Percentiles rank a stretch among this genome's conserved stretches.
Evolutionary conservation across 2,888 invertebrate genomes (phyloP).

Genomic region (Drosophila anomalata): DNA sequence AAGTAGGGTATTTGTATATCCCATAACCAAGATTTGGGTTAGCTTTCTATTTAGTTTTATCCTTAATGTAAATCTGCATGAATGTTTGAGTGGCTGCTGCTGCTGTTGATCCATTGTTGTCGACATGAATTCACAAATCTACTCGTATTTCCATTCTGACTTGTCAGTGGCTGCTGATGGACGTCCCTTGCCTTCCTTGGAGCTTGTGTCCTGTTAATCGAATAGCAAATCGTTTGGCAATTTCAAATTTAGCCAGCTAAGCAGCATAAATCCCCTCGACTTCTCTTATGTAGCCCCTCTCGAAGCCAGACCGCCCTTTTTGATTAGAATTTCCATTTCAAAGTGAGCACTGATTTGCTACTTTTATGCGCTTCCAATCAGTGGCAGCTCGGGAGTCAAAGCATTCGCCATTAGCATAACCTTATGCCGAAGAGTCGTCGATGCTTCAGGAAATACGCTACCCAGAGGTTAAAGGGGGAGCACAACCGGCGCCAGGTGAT

Average conservation of each 20-base stretch:
- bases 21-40: neutral
- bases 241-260: slow-evolving; percentile 69
- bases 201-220: slow-evolving; percentile 66
- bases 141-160: slow-evolving; percentile 64
- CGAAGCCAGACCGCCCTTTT: slow-evolving; percentile 32
- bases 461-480: slow-evolving; percentile 12
- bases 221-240: slow-evolving; percentile 73
- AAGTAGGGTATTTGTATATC: slow-evolving; percentile 13
- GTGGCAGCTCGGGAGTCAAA: slow-evolving; percentile 50
- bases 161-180: slow-evolving; percentile 50
- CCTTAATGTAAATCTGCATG: slow-evolving; percentile 39
- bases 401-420: slow-evolving; percentile 72
- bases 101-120: slow-evolving; percentile 55
- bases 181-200: slow-evolving; percentile 16
- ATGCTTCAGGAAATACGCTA: neutral
- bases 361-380: slow-evolving; percentile 70
- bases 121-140: slow-evolving; percentile 75
- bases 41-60: slow-evolving; percentile 41
- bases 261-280: slow-evolving; percentile 37
- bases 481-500: slow-evolving; percentile 64
- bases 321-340: slow-evolving; percentile 75
- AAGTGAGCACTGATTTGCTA: slow-evolving; percentile 63
- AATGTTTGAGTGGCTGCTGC: slow-evolving; percentile 31
- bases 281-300: neutral
- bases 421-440: slow-evolving; percentile 34